A percentile compares a stretch with the other conserved stretches of the same genome.
phyloP scores from a whole-genome alignment of 2,888 invertebrate genomes.

The Sesia bembeciformis region DNA sequence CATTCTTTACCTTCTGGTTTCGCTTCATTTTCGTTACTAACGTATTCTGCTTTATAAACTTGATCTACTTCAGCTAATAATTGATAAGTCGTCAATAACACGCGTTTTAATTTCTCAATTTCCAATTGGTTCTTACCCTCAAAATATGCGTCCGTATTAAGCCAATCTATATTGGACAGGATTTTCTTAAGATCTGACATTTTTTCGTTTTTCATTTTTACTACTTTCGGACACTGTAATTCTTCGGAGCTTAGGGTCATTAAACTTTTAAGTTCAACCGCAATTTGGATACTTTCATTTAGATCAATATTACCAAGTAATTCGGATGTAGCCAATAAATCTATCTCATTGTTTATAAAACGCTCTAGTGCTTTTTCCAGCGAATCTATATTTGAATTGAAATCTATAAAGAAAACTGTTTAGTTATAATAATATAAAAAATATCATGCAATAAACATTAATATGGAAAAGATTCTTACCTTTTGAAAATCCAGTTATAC shows the following conservation, averaged over 20 bases:
- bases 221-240: constrained; percentile 6
- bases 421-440: not conserved
- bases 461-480: constrained; percentile 24
- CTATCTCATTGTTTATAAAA: constrained; percentile 25
- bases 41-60: constrained; percentile 10
- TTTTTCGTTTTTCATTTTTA: constrained; percentile 20
- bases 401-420: constrained; percentile 32
- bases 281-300: constrained; percentile 21
- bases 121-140: constrained; percentile 20
- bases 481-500: constrained; percentile 20
- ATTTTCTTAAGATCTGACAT: constrained; percentile 16
- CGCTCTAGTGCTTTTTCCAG: constrained; percentile 30
- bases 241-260: constrained; percentile 12
- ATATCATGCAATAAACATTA: too few species aligned
- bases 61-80: constrained; percentile 25
- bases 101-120: constrained; percentile 21
- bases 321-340: constrained; percentile 15
- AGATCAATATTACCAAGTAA: constrained; percentile 19
- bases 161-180: constrained; percentile 32
- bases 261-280: constrained; percentile 21
- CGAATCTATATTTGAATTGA: constrained; percentile 38
- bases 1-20: constrained; percentile 22
- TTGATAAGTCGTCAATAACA: constrained; percentile 30
- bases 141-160: constrained; percentile 22
- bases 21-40: constrained; percentile 6